Conservation (phyloP, 2,113 vertebrate genomes). For the Takifugu flavidus region DNA sequence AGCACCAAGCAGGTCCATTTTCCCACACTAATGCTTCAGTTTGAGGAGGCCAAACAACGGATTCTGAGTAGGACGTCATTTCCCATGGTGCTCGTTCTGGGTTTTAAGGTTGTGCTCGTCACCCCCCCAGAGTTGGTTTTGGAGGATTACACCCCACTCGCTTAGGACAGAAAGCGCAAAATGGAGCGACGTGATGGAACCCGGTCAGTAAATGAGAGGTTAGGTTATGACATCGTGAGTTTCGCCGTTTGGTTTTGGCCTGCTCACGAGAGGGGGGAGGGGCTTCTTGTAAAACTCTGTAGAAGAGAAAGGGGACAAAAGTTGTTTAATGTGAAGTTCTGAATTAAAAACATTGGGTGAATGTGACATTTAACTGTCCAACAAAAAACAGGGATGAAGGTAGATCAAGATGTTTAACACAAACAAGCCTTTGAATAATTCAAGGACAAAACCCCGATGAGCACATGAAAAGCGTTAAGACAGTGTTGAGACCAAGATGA, state of each 20-base stretch:
- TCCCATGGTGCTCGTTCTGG: conserved; percentile 14
- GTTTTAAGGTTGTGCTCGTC: not conserved
- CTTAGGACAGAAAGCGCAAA: conserved; percentile 67
- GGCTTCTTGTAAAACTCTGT: conserved; percentile 81
- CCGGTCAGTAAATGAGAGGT: conserved; percentile 11
- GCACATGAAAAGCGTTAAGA: too few relatives aligned
- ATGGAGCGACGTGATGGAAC: conserved; percentile 60
- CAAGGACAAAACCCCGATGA: too few relatives aligned
- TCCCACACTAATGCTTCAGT: conserved; percentile 4
- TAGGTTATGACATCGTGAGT: conserved; percentile 73
- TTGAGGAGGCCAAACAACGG: conserved; percentile 8
- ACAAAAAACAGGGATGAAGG: not conserved
- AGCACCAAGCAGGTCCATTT: conserved; percentile 5
- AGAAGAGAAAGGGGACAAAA: conserved; percentile 36
- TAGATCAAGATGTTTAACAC: conserved; percentile 6
- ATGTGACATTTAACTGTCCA: too few relatives aligned
- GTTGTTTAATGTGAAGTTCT: conserved; percentile 12
- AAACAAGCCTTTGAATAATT: conserved; percentile 22
- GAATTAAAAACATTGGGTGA: conserved; percentile 6
- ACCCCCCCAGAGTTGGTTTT: not conserved
- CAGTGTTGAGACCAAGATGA: too few relatives aligned
- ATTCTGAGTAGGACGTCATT: conserved; percentile 15
- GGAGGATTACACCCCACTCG: conserved; percentile 52
- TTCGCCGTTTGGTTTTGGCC: conserved; percentile 75
- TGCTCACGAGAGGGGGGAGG: conserved; percentile 75